Evolutionary conservation across 35 echinoderm and acorn worm species (phyloP).

Genomic region (Heliocidaris erythrogramma): DNA sequence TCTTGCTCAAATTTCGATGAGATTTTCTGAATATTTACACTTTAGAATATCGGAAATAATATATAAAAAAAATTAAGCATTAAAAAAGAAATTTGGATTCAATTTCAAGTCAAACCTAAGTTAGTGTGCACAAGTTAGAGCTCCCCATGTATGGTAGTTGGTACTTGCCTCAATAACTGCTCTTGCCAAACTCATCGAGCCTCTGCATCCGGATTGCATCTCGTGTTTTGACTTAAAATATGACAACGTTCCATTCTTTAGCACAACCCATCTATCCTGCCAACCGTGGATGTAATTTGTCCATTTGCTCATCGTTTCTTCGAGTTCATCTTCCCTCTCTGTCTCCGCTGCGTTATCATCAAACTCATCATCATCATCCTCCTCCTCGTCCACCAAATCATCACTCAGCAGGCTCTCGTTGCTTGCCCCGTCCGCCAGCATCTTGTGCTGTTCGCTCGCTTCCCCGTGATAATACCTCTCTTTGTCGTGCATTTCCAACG

Average conservation of each 20-base stretch:
- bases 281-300: conserved; percentile 99
- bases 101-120: too few relatives aligned
- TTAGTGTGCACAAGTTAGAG: too few relatives aligned
- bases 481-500: neutral
- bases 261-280: conserved; percentile 95
- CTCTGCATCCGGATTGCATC: conserved; percentile 88
- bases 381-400: conserved; percentile 70
- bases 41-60: too few relatives aligned
- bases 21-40: too few relatives aligned
- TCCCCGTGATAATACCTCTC: conserved; percentile 24
- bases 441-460: conserved; percentile 43
- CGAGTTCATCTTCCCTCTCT: conserved; percentile 67
- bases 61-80: too few relatives aligned
- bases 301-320: conserved; percentile 95
- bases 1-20: too few relatives aligned
- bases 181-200: conserved; percentile 86
- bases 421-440: conserved; percentile 56
- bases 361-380: conserved; percentile 72
- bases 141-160: too few relatives aligned
- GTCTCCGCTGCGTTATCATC: conserved; percentile 39
- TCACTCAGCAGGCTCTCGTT: conserved; percentile 69
- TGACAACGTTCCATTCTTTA: conserved; percentile 85
- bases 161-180: conserved; percentile 88
- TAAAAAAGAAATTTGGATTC: too few relatives aligned
- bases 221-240: conserved; percentile 90